Conservation (phyloP, 2,888 invertebrate genomes). For the Sesia apiformis region DNA sequence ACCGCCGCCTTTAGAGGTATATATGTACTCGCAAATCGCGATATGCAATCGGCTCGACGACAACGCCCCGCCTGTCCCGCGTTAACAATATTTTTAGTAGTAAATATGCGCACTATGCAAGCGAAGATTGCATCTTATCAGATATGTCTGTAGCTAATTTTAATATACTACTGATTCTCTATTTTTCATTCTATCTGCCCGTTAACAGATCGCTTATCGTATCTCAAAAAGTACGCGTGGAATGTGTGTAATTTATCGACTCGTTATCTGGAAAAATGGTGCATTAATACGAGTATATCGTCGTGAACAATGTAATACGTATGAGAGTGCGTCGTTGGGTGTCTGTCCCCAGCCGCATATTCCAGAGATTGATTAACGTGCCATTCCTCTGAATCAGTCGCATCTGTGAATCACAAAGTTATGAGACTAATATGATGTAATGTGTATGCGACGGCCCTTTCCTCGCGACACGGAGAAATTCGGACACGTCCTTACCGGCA, state of each 20-base stretch:
- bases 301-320: background rate
- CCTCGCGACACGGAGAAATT: conserved; percentile 26
- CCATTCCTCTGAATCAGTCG: conserved; percentile 21
- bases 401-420: conserved; percentile 36
- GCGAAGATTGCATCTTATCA: conserved; percentile 37
- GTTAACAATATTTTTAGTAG: conserved; percentile 42
- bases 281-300: background rate
- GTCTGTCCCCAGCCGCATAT: background rate
- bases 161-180: conserved; percentile 27
- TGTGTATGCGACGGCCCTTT: conserved; percentile 20
- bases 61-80: conserved; percentile 10
- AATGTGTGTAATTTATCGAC: conserved; percentile 14
- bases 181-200: conserved; percentile 9
- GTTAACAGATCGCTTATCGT: conserved; percentile 4
- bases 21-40: background rate
- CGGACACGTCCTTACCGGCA: conserved; percentile 23
- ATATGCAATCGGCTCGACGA: background rate
- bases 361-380: conserved; percentile 13
- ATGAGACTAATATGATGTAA: conserved; percentile 33
- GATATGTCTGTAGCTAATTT: conserved; percentile 38
- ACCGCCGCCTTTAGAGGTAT: background rate
- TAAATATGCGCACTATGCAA: conserved; percentile 32
- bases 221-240: conserved; percentile 10
- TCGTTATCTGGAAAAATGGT: conserved; percentile 2
- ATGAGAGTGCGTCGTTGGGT: no score